These are phyloP conservation scores for Chaenocephalus aceratus DNA, from an alignment of 2,113 vertebrate species.

Conservation along the genomic window DNA sequence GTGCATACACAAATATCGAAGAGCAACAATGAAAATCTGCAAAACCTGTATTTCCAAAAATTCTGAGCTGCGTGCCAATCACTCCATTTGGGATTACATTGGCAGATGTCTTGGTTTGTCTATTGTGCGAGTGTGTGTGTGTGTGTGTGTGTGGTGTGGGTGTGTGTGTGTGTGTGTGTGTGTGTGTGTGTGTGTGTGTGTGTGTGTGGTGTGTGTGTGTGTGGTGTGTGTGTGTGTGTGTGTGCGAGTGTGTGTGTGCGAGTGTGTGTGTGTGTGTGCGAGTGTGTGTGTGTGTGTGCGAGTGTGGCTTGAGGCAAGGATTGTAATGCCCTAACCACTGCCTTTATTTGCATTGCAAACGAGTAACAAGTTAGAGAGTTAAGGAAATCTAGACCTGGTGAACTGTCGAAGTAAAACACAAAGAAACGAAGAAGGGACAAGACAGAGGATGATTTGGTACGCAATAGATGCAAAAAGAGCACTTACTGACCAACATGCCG, in stretches of 20 bases:
- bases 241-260: no score
- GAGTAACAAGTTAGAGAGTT: slow-evolving; percentile 16
- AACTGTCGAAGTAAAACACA: slow-evolving; percentile 23
- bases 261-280: no score
- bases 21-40: slow-evolving; percentile 39
- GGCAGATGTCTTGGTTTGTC: slow-evolving; percentile 45
- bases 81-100: slow-evolving; percentile 62
- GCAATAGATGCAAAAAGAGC: neutral
- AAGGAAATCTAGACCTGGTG: slow-evolving; percentile 31
- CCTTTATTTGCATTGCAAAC: slow-evolving; percentile 25
- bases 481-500: slow-evolving; percentile 23
- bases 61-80: slow-evolving; percentile 55
- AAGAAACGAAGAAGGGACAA: neutral
- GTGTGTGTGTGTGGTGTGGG: slow-evolving; percentile 11
- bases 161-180: slow-evolving; percentile 5
- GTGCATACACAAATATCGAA: slow-evolving; percentile 8
- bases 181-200: slow-evolving; percentile 9
- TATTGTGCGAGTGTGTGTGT: neutral
- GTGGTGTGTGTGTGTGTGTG: no score
- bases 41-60: slow-evolving; percentile 28
- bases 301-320: slow-evolving; percentile 48
- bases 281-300: no score
- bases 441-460: slow-evolving; percentile 8
- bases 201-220: slow-evolving; percentile 3
- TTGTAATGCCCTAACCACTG: slow-evolving; percentile 31